Percentiles rank a stretch among this genome's conserved stretches.
phyloP scores from a whole-genome alignment of 2,113 vertebrate species.

The Ammodytes dubius region DNA sequence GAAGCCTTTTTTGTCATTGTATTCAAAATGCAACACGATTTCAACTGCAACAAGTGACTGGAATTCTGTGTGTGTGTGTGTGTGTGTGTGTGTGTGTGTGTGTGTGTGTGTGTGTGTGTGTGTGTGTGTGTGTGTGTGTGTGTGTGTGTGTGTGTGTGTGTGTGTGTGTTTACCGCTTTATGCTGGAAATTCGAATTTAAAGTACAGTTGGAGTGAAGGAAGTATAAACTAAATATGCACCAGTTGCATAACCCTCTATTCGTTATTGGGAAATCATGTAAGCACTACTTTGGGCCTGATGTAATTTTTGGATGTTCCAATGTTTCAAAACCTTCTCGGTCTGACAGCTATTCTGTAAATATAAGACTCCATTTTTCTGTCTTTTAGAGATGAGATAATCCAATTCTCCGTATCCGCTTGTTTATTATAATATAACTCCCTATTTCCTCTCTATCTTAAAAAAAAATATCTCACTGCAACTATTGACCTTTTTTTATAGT shows the following conservation, averaged over 20 bases:
- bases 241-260: not conserved
- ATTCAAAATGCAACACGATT: too few relatives aligned
- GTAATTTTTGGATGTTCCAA: not conserved
- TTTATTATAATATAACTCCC: slow-evolving; percentile 16
- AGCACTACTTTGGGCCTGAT: not conserved
- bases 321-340: not conserved
- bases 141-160: too few relatives aligned
- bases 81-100: too few relatives aligned
- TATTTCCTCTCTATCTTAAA: not conserved
- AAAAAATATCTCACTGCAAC: slow-evolving; percentile 14
- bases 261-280: not conserved
- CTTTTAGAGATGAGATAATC: slow-evolving; percentile 23
- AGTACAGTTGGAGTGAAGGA: not conserved
- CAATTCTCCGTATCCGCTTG: slow-evolving; percentile 26
- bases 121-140: too few relatives aligned
- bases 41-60: too few relatives aligned
- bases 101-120: too few relatives aligned
- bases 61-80: too few relatives aligned
- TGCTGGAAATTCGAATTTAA: not conserved
- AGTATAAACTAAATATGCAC: not conserved
- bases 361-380: slow-evolving; percentile 25
- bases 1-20: too few relatives aligned
- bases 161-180: not conserved
- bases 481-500: slow-evolving; percentile 8
- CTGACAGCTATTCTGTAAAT: not conserved